Percentiles rank a stretch among this genome's conserved stretches.
These are phyloP conservation scores for Illadopsis cleaveri DNA, from an alignment of 2,113 vertebrate genomes.

Conservation along the genomic window DNA sequence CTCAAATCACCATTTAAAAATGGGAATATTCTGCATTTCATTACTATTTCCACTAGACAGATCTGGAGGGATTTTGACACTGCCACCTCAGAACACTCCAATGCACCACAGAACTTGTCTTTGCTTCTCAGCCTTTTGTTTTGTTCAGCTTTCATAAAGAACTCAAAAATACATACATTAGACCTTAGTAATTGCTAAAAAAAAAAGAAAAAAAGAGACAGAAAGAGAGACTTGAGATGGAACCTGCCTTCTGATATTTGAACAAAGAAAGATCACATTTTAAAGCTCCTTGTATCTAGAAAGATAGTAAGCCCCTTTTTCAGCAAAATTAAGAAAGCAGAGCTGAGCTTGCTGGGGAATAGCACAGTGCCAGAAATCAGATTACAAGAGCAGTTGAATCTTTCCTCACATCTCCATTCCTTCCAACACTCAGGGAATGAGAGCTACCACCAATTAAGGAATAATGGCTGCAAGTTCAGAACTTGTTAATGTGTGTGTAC, in stretches of 20 bases:
- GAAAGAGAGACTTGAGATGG: background rate
- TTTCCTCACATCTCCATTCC: background rate
- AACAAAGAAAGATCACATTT: background rate
- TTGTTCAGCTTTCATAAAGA: background rate
- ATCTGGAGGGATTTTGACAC: background rate
- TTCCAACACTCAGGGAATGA: background rate
- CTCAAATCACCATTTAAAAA: background rate
- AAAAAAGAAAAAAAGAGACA: background rate
- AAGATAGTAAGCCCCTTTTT: background rate
- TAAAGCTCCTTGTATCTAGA: background rate
- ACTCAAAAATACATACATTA: background rate
- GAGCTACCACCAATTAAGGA: background rate
- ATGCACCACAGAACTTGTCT: fast-evolving
- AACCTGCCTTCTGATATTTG: background rate
- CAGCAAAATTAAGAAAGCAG: background rate
- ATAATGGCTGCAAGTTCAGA: background rate
- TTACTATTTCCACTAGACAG: background rate
- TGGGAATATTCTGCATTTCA: background rate
- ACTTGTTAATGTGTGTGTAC: background rate
- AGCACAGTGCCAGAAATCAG: background rate
- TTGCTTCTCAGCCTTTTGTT: background rate
- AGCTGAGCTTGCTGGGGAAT: background rate
- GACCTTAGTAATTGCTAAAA: background rate
- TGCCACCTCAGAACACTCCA: background rate
- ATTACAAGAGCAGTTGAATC: background rate